A percentile compares a stretch with the other conserved stretches of the same genome.
Evolutionary conservation across 2,888 invertebrate species (phyloP).

Genomic region (Griposia aprilina): DNA sequence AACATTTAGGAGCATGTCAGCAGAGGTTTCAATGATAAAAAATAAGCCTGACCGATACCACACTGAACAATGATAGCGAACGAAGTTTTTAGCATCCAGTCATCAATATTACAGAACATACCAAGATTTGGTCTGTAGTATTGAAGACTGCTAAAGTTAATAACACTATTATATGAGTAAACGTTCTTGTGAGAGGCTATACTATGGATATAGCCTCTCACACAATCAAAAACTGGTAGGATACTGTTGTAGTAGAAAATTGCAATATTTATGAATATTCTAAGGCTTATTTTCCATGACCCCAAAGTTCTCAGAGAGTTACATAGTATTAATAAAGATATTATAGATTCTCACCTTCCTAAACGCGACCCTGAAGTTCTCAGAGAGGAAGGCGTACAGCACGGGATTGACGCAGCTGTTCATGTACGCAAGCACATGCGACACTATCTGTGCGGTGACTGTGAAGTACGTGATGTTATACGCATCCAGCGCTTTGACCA

Average conservation of each 20-base stretch:
- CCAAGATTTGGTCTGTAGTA: background rate
- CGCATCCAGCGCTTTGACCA: conserved; percentile 93
- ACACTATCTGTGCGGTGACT: conserved; percentile 94
- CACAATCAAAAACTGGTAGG: too few relatives aligned
- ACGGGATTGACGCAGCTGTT: conserved; percentile 99
- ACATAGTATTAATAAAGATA: background rate
- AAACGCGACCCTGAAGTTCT: conserved; percentile 98
- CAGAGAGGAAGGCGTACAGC: conserved; percentile 98
- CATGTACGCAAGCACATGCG: conserved; percentile 96
- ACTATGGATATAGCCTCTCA: background rate
- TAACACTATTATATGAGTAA: too few relatives aligned
- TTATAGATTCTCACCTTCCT: conserved; percentile 82
- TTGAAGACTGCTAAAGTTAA: background rate
- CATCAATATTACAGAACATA: background rate
- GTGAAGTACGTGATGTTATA: conserved; percentile 93
- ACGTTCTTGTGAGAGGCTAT: background rate
- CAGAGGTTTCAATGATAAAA: background rate
- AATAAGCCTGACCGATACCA: background rate
- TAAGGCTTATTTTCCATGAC: too few relatives aligned
- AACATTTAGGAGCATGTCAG: too few relatives aligned
- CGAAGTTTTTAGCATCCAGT: background rate
- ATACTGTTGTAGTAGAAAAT: background rate
- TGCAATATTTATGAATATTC: background rate
- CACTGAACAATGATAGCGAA: background rate
- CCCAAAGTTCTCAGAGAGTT: background rate